Conservation (phyloP, 2,113 vertebrate genomes). For the Limnothrissa miodon region DNA sequence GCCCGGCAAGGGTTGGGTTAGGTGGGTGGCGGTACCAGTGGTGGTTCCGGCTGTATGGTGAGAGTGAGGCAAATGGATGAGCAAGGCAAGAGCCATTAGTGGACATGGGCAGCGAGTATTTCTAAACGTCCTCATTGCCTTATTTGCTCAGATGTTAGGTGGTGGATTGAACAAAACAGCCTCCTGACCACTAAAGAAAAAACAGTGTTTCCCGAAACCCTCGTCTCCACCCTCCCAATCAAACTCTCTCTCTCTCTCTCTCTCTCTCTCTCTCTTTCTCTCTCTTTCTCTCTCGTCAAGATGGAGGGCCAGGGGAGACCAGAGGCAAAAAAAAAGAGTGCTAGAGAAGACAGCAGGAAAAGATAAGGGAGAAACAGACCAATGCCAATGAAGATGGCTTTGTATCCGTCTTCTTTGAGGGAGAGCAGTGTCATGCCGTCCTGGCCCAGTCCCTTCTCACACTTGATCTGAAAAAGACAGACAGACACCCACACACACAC, state of each 20-base stretch:
- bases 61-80: constrained; percentile 18
- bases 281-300: background rate
- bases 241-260: too few species aligned
- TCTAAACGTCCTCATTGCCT: background rate
- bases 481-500: background rate
- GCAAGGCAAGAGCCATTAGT: background rate
- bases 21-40: background rate
- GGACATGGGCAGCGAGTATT: background rate
- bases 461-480: constrained; percentile 66
- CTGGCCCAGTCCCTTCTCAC: constrained; percentile 70
- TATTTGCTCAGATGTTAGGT: background rate
- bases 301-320: background rate
- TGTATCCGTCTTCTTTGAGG: constrained; percentile 75
- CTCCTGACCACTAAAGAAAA: background rate
- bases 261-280: background rate
- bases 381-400: constrained; percentile 80
- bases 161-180: background rate
- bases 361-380: constrained; percentile 65
- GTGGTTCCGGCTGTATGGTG: constrained; percentile 1
- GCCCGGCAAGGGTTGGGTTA: background rate
- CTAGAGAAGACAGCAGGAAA: constrained; percentile 22
- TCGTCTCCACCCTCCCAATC: background rate
- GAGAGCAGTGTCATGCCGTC: constrained; percentile 73
- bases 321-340: background rate
- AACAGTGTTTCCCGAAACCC: background rate